Base-by-base conservation (phyloP, 2,797 vertebrate species). In the Pitangus sulphuratus region DNA sequence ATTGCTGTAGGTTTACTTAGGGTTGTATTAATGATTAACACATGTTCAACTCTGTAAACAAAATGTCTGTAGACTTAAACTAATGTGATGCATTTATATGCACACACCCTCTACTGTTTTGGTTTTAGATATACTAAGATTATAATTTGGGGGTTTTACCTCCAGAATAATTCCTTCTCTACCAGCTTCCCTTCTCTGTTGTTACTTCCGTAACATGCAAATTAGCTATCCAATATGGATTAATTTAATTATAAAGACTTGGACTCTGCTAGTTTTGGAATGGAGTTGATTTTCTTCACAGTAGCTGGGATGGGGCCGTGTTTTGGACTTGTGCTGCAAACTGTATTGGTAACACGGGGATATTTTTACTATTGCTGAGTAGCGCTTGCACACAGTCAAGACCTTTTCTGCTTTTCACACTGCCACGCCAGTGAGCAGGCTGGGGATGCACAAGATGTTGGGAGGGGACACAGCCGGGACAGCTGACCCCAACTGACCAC, bases 381-480 rank as follows among this genome's bases (percentile, higher is more conserved):
- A 80, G 62, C 0, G 2, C 31, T 66, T 33, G 21, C 53, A 19
- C 31, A 15, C 3, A 3, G 16, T 50, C n/a, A 24, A 72, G n/a
- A 45, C 26, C 12, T 71, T 44, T 72, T 40, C 44, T 72, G 19
- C 22, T n/a, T 39, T 40, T 40, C 30, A 48, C 9, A 2, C 61
- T 11, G 3, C 4, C 47, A 3, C 2, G 3, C 15, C 48, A 37
- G 9, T 0, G 4, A 69, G 6, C 8, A 64, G 22, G 3, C 60
- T 77, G 31, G 19, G 42, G 7, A 6, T 47, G n/a, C n/a, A n/a
- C 39, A 39, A 28, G 30, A 21, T 17, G 35, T 9, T n/a, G 57
- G 16, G 20, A 64, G 35, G 35, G 21, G 19, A 6, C 44, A 39
- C 44, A 18, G 44, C 24, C 14, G 9, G 71, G n/a, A 26, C 37